Evolutionary conservation across 2,797 vertebrate species (phyloP).

Genomic region (Arvicola amphibius): DNA sequence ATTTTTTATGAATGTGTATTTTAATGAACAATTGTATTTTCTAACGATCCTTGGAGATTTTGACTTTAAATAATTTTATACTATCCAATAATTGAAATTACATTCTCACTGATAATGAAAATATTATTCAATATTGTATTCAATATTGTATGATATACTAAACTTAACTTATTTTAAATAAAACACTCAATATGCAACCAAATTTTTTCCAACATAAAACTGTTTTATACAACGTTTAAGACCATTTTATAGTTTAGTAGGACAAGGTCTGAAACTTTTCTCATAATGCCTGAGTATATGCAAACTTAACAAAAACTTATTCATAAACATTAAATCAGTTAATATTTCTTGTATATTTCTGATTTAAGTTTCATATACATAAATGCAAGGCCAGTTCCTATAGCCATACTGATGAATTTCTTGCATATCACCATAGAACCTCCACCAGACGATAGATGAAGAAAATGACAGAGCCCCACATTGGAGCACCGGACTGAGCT

Average conservation of each 20-base stretch:
- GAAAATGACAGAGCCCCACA: no score
- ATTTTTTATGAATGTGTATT: background rate
- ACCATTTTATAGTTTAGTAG: background rate
- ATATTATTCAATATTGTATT: background rate
- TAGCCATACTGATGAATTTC: no score
- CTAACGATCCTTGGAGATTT: background rate
- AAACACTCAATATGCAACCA: background rate
- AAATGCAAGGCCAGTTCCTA: no score
- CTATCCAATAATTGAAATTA: background rate
- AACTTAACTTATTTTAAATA: background rate
- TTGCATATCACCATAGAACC: no score
- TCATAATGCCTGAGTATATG: background rate
- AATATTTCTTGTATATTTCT: background rate
- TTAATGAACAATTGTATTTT: background rate
- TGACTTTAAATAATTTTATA: background rate
- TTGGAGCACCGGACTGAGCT: no score
- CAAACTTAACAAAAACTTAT: background rate
- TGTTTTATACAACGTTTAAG: background rate
- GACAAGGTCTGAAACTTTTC: background rate
- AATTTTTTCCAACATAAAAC: background rate
- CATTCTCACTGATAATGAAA: background rate
- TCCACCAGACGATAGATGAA: no score
- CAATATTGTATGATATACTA: background rate
- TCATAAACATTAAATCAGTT: no score
- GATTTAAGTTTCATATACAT: no score